These are phyloP conservation scores for Lipotes vexillifer DNA, from an alignment of 2,113 vertebrate species.

Conservation along the genomic window DNA sequence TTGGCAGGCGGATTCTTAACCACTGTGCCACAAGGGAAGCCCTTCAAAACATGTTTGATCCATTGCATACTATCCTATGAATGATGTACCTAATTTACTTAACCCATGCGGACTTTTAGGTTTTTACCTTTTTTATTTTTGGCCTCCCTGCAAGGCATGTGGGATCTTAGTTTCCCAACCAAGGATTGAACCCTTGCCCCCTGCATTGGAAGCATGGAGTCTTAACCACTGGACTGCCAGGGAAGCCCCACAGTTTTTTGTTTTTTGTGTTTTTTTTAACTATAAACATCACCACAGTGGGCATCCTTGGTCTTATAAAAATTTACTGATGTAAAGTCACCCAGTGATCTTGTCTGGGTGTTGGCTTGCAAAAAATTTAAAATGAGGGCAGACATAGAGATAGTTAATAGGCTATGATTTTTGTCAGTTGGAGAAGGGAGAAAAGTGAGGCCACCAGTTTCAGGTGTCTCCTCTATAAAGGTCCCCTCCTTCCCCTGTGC, in stretches of 20 bases:
- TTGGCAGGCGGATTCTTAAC: too few species aligned
- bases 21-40: too few species aligned
- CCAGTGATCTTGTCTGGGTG: neutral
- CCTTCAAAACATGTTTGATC: neutral
- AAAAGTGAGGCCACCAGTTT: neutral
- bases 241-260: too few species aligned
- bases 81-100: neutral
- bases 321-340: neutral
- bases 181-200: too few species aligned
- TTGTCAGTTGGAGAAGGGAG: neutral
- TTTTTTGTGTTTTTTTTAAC: too few species aligned
- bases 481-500: neutral
- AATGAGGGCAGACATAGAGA: neutral
- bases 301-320: neutral
- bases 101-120: neutral
- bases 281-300: neutral
- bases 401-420: neutral
- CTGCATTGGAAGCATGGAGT: too few species aligned
- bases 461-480: neutral
- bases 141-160: too few species aligned
- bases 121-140: neutral
- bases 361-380: slow-evolving; percentile 1
- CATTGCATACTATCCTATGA: neutral
- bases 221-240: too few species aligned
- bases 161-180: too few species aligned